phyloP scores from a whole-genome alignment of 2,888 invertebrate genomes.

The Spilosoma lubricipeda region DNA sequence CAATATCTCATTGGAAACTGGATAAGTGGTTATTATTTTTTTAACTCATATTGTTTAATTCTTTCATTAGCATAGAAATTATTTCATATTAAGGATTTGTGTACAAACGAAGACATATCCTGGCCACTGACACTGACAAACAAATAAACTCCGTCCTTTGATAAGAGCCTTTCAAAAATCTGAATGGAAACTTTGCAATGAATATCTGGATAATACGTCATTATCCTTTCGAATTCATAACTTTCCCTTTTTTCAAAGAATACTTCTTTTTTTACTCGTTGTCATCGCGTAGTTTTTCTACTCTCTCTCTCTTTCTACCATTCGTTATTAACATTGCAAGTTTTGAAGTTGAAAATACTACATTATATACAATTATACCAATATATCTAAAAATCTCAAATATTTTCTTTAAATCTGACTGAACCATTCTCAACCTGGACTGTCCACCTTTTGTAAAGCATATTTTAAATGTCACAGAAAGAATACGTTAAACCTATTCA shows the following conservation, averaged over 20 bases:
- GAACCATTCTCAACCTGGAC: background rate
- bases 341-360: background rate
- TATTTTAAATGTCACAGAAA: background rate
- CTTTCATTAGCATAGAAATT: slow-evolving; percentile 38
- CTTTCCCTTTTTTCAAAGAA: background rate
- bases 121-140: slow-evolving; percentile 15
- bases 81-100: slow-evolving; percentile 44
- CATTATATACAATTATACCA: background rate
- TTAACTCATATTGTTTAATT: slow-evolving; percentile 44
- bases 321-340: background rate
- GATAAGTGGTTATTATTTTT: slow-evolving; percentile 16
- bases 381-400: background rate
- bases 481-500: background rate
- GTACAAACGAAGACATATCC: slow-evolving; percentile 25
- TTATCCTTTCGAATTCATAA: background rate
- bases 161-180: background rate
- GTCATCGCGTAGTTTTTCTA: background rate
- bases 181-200: background rate
- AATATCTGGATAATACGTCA: background rate
- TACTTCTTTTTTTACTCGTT: background rate
- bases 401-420: background rate
- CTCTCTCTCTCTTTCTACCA: background rate
- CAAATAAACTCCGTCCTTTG: background rate
- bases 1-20: background rate
- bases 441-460: background rate